Evolutionary conservation across 64 coral and sea anemone species (phyloP).

Genomic region (Actinia equina): DNA sequence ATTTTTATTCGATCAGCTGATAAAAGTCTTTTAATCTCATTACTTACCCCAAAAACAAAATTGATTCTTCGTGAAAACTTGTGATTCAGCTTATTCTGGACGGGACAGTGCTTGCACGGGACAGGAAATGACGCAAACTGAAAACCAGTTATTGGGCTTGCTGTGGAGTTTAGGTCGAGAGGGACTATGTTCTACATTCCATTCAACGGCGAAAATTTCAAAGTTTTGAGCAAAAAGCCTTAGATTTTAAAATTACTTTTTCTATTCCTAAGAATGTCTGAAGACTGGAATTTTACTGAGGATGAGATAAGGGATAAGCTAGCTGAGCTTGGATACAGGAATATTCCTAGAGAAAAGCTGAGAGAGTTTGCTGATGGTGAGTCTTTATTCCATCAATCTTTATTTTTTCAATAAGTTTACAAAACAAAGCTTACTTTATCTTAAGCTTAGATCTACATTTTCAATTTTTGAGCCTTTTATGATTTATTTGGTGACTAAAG

Average conservation of each 20-base stretch:
- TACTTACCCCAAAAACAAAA: no score
- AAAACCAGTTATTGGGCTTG: not conserved
- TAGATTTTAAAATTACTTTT: not conserved
- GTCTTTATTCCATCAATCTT: not conserved
- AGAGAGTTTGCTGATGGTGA: conserved; percentile 59
- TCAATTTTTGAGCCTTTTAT: no score
- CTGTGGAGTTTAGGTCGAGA: conserved; percentile 4
- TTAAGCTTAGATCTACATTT: no score
- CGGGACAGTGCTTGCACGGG: no score
- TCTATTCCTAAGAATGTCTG: conserved; percentile 16
- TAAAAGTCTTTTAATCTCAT: no score
- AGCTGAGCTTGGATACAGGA: conserved; percentile 60
- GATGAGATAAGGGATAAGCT: conserved; percentile 73
- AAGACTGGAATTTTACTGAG: conserved; percentile 45
- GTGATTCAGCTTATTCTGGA: no score
- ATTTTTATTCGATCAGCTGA: no score
- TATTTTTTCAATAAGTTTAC: not conserved
- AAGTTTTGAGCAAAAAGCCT: conserved; percentile 22
- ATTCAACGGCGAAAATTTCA: conserved; percentile 9
- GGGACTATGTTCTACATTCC: conserved; percentile 1
- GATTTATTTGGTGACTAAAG: no score
- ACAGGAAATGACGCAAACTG: no score
- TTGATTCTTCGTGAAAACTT: no score
- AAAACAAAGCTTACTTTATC: no score
- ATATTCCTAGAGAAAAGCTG: conserved; percentile 62